These are phyloP conservation scores for Alaudala cheleensis DNA, from an alignment of 2,113 vertebrate species.

Conservation along the genomic window DNA sequence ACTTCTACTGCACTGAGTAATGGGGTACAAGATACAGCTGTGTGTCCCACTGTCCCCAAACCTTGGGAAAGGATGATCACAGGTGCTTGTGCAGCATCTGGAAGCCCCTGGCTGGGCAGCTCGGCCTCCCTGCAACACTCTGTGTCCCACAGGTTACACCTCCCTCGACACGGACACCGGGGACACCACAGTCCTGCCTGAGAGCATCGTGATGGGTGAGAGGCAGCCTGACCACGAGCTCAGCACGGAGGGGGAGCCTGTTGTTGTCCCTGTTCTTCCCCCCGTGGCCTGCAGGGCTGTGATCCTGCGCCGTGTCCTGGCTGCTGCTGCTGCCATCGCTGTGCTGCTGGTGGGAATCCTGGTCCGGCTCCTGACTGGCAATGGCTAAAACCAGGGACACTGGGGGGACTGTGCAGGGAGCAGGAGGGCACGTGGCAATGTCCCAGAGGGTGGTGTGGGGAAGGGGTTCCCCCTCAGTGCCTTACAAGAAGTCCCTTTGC, in stretches of 20 bases:
- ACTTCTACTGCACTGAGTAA: background rate
- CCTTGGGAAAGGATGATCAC: background rate
- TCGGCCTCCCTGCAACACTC: background rate
- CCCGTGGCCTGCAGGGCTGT: background rate
- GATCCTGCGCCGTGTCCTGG: background rate
- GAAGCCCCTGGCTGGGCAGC: background rate
- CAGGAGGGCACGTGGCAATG: too few relatives aligned
- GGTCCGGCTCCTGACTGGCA: constrained; percentile 38
- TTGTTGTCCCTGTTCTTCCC: accelerated
- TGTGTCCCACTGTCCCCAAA: background rate
- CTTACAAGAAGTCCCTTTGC: background rate
- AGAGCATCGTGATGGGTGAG: background rate
- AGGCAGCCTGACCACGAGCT: background rate
- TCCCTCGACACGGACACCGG: background rate
- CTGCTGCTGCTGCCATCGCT: background rate
- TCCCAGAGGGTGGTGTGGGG: background rate
- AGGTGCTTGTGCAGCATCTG: background rate
- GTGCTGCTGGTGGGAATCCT: constrained; percentile 65
- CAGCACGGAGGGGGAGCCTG: background rate
- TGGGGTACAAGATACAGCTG: background rate
- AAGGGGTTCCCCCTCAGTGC: background rate
- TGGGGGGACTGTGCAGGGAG: background rate
- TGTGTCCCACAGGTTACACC: constrained; percentile 2
- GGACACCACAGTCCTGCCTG: background rate
- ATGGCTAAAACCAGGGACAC: background rate